phyloP scores from a whole-genome alignment of 2,888 invertebrate genomes.

The Cyclophora punctaria region DNA sequence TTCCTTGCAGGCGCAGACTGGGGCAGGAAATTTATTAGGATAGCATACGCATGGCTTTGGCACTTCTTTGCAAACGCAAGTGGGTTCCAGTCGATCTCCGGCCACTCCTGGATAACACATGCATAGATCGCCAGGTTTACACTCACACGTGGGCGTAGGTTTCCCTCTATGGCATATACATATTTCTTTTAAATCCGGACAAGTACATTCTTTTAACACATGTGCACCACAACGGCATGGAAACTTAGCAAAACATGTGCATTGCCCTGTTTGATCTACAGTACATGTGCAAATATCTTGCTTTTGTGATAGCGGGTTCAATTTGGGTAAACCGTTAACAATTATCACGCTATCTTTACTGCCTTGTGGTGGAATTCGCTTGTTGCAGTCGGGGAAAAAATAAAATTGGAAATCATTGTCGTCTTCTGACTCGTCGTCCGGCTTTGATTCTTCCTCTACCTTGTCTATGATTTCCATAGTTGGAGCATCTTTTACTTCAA shows the following conservation, averaged over 20 bases:
- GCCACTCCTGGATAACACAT: constrained; percentile 46
- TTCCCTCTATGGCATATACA: constrained; percentile 45
- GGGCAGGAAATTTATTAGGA: constrained; percentile 40
- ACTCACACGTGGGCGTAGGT: constrained; percentile 41
- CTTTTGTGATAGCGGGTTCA: constrained; percentile 35
- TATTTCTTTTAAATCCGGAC: constrained; percentile 36
- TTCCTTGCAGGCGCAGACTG: constrained; percentile 46
- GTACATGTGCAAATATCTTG: constrained; percentile 40
- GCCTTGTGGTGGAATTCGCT: constrained; percentile 30
- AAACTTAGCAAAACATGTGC: constrained; percentile 42
- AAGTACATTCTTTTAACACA: constrained; percentile 41
- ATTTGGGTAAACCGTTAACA: constrained; percentile 51
- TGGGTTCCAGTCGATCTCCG: constrained; percentile 35
- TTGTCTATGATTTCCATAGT: constrained; percentile 29
- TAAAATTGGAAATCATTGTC: constrained; percentile 54
- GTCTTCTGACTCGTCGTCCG: constrained; percentile 32
- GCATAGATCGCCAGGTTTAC: constrained; percentile 42
- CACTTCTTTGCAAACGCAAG: constrained; percentile 45
- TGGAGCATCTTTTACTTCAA: constrained; percentile 30
- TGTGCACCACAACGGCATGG: constrained; percentile 57
- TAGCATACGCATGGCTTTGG: constrained; percentile 57
- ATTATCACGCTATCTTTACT: constrained; percentile 49
- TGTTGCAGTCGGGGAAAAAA: constrained; percentile 61
- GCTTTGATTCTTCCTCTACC: constrained; percentile 24
- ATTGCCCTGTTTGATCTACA: constrained; percentile 38